Base-by-base conservation (phyloP, 2,113 vertebrate species). In the Puffinus mauretanicus region DNA sequence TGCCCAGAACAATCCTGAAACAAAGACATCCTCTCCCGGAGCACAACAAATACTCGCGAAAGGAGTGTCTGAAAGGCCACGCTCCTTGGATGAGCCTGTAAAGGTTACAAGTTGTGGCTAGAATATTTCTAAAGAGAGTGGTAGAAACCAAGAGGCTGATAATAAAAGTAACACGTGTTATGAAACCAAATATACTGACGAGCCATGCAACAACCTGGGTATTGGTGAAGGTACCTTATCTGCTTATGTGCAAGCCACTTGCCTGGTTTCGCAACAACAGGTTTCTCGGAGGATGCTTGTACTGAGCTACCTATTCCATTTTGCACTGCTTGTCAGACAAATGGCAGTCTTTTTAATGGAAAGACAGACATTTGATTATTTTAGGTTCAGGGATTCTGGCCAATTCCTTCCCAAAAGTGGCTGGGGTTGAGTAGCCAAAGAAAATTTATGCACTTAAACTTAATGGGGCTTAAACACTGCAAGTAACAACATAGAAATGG, bases 381-480 rank as follows among this genome's bases (percentile, higher is more conserved):
- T 94, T 73, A 92, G 49, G 32, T 94, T 79, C 71, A 69, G 84
- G 62, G 84, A 88, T 94, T 95, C 86, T 85, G 38, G 84, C 89
- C 95, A 94, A 73, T 93, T 94, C 82, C 86, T 88, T 95, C 84
- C 90, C 89, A 66, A 95, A 91, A 86, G 89, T 62, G 75, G n/a
- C 24, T 66, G 51, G 54, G 27, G 58, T 90, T 95, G 84, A 95
- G 93, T 49, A 97, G 88, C 62, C 83, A 51, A 94, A 87, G 95
- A 93, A 83, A 92, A 96, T 93, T 27, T 87, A 93, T 71, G 84
- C 86, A 84, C 80, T 95, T 94, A 93, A 96, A 90, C 46, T 92
- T 95, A 89, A 94, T 79, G 81, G 88, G 49, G 65, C 81, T 96
- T 93, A 79, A 96, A 96, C 36, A 62, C 24, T 93, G 70, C 70